Conservation (phyloP, 2,888 invertebrate genomes). For the Caenorhabditis drosophilae region DNA sequence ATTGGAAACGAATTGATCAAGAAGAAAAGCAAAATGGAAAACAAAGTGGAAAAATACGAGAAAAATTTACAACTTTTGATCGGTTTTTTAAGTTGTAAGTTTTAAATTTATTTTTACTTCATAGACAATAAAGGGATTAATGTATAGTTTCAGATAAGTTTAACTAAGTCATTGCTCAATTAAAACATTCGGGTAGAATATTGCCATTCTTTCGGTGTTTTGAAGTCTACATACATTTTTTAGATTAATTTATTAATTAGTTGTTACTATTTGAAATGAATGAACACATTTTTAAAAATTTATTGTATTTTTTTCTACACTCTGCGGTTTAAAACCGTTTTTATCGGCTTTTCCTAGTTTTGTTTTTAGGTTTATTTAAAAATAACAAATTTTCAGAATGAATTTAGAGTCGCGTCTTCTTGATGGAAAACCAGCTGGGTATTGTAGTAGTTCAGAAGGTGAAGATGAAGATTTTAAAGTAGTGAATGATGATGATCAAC, state of each 20-base stretch:
- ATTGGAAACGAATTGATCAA: conserved; percentile 60
- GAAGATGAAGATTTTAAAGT: conserved; percentile 56
- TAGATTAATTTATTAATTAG: too few relatives aligned
- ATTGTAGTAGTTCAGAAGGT: conserved; percentile 67
- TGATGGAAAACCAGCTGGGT: conserved; percentile 64
- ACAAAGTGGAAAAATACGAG: conserved; percentile 59
- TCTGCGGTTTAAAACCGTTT: conserved; percentile 1
- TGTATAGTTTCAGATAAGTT: too few relatives aligned
- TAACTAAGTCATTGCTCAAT: too few relatives aligned
- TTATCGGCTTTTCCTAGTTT: background rate
- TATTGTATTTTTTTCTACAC: background rate
- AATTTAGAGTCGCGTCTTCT: conserved; percentile 61
- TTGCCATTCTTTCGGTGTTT: too few relatives aligned
- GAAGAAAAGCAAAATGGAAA: conserved; percentile 57
- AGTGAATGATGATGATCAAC: conserved; percentile 48
- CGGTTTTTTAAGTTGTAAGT: conserved; percentile 5
- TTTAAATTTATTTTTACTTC: background rate
- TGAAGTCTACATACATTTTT: too few relatives aligned
- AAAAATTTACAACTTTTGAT: conserved; percentile 50
- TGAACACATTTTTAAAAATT: background rate
- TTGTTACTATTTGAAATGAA: conserved; percentile 4
- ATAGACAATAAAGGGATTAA: too few relatives aligned
- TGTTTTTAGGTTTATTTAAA: background rate
- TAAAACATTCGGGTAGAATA: too few relatives aligned
- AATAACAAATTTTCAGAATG: too few relatives aligned